Conservation (phyloP, 2,888 invertebrate species). For the Cheilosia impressa region DNA sequence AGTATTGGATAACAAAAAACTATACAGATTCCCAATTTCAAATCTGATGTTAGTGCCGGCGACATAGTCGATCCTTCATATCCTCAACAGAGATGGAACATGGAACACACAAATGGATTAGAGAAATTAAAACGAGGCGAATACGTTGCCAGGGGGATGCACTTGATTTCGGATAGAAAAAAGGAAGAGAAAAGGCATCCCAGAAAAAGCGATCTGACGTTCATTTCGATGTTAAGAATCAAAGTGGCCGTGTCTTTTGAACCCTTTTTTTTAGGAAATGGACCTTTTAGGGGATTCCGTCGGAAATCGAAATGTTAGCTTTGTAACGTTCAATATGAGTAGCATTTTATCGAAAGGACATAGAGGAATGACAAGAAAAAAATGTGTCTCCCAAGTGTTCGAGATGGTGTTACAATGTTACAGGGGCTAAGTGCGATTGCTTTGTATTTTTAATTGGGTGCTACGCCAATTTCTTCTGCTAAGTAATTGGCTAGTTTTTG, state of each 20-base stretch:
- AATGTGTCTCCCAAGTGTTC: background rate
- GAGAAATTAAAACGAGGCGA: conserved; percentile 60
- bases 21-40: background rate
- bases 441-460: no score
- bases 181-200: background rate
- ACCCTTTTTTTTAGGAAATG: conserved; percentile 25
- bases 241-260: conserved; percentile 16
- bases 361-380: background rate
- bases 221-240: conserved; percentile 19
- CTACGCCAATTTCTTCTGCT: no score
- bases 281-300: conserved; percentile 30
- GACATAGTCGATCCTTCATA: conserved; percentile 25
- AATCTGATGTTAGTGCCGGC: conserved; percentile 15
- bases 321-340: conserved; percentile 3
- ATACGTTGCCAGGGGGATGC: conserved; percentile 27
- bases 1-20: conserved; percentile 11
- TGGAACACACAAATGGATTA: conserved; percentile 53
- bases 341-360: background rate
- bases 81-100: conserved; percentile 1
- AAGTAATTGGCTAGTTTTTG: no score
- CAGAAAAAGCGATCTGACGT: background rate
- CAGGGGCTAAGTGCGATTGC: no score
- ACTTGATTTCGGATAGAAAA: conserved; percentile 6
- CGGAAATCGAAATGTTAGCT: conserved; percentile 1
- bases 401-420: no score